Evolutionary conservation across 2,797 vertebrate species (phyloP), one percentile per base, ranked within the genome.

Genomic region (Pseudochaenichthys georgianus): DNA sequence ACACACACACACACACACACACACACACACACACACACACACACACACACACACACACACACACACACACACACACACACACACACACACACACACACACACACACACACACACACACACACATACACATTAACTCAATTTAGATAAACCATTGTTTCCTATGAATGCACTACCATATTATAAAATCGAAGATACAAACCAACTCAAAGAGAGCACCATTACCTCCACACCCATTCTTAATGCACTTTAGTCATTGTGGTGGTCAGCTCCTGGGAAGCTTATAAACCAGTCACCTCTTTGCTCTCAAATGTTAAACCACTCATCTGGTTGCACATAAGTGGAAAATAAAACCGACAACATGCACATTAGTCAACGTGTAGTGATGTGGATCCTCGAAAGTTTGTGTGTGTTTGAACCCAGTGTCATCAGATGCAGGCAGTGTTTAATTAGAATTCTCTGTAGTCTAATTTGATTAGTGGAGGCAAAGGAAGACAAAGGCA

Each of bases 401-500:
- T 41, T 4, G 42, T 28, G 72, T 53, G 31, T 53, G 70, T 46
- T 53, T 52, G 63, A 80, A 84, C 67, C 59, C 64, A n/a, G 60
- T 34, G 13, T 71, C 82, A 85, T 90, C 83, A 84, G 83, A 92
- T 82, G 77, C 79, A 87, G 77, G 69, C 66, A 85, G 73, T 65
- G 85, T 86, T 93, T 91, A 93, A 93, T 93, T 90, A 90, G 88
- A 90, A 88, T 85, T 90, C 92, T 90, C 87, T 87, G 83, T 88
- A 85, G 83, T 90, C 90, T 94, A 93, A 94, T 94, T 93, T 94
- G 88, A 94, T 94, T 94, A 93, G 91, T 77, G 65, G 75, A 87
- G 74, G 88, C 87, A 92, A 89, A 90, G 80, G 87, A 88, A 92
- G 89, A 94, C 87, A 88, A 92, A 90, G 87, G 90, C 89, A 93